phyloP scores from a whole-genome alignment of 2,888 invertebrate genomes.

The Palloptera scutellata region DNA sequence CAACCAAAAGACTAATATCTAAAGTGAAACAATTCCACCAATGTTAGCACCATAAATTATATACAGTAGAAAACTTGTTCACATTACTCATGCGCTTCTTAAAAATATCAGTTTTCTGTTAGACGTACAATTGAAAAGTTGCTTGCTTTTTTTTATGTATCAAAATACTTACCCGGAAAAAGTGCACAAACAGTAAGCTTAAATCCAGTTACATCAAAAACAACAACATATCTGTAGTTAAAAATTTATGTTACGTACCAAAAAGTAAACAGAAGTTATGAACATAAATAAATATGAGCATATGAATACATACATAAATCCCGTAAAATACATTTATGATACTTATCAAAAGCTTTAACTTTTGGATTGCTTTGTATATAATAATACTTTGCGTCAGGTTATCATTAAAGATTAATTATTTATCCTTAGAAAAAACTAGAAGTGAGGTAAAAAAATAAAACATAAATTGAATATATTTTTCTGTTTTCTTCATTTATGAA shows the following conservation, averaged over 20 bases:
- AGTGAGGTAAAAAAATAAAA: no score
- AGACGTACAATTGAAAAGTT: conserved; percentile 61
- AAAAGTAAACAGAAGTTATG: conserved; percentile 11
- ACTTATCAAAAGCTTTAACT: no score
- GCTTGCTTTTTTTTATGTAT: conserved; percentile 33
- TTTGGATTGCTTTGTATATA: no score
- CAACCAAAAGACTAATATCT: conserved; percentile 28
- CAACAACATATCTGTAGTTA: conserved; percentile 5
- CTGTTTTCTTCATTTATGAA: no score
- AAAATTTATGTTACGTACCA: background rate
- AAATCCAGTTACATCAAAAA: background rate
- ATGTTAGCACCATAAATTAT: conserved; percentile 57
- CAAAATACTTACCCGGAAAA: background rate
- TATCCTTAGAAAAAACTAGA: background rate
- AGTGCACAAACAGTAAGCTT: background rate
- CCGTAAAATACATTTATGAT: conserved; percentile 1
- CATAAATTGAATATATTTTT: no score
- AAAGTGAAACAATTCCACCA: conserved; percentile 49
- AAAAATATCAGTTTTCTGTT: conserved; percentile 58
- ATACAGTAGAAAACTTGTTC: conserved; percentile 60
- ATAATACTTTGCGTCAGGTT: no score
- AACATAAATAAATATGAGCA: background rate
- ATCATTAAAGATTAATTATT: no score
- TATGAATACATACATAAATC: conserved; percentile 6
- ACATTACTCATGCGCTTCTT: conserved; percentile 61